phyloP scores from a whole-genome alignment of 2,113 vertebrate genomes.

The Eupsittula cactorum region DNA sequence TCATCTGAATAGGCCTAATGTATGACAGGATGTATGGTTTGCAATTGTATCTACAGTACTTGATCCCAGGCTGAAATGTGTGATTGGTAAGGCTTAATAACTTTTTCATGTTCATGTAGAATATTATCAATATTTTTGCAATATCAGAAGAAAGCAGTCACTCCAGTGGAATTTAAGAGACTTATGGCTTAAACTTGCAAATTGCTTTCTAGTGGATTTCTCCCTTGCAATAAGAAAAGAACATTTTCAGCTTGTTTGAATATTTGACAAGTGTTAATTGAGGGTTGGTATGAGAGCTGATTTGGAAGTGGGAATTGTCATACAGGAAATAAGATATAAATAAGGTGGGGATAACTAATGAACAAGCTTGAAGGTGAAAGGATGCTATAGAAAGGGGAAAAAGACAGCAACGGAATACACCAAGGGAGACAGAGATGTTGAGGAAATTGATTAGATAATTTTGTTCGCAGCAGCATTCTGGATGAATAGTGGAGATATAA shows the following conservation, averaged over 20 bases:
- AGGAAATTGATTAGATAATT: background rate
- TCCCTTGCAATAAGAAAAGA: background rate
- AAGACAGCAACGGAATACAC: background rate
- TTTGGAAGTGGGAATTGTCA: background rate
- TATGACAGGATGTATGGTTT: background rate
- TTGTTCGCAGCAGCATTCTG: background rate
- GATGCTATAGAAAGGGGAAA: background rate
- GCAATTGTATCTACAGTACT: background rate
- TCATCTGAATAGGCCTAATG: background rate
- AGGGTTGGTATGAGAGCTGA: background rate
- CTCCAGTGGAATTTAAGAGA: background rate
- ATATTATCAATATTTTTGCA: background rate
- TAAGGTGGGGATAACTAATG: background rate
- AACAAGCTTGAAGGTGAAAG: background rate
- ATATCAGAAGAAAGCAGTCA: background rate
- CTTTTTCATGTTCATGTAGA: background rate
- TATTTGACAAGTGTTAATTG: conserved; percentile 23
- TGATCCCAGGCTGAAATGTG: background rate
- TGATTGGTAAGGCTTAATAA: background rate
- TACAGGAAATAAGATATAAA: background rate
- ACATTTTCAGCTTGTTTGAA: conserved; percentile 12
- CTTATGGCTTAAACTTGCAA: background rate
- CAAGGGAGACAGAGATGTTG: background rate
- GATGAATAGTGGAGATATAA: background rate
- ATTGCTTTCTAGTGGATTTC: background rate